A percentile compares a stretch with the other conserved stretches of the same genome.
These are phyloP conservation scores for Tachina lurida DNA, from an alignment of 2,888 invertebrate species.

Conservation along the genomic window DNA sequence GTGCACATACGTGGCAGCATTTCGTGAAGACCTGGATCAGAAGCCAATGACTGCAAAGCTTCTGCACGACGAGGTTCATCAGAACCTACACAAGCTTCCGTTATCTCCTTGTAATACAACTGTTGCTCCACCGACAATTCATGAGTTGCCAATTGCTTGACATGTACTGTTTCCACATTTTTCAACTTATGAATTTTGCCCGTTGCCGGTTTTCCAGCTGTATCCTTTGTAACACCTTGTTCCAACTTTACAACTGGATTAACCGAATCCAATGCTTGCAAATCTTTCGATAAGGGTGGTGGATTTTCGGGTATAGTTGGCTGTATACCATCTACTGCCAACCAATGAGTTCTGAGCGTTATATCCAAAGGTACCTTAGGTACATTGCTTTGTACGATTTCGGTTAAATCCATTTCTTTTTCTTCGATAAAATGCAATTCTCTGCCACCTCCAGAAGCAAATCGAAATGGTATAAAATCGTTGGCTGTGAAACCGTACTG, in stretches of 20 bases:
- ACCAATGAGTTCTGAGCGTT: slow-evolving; percentile 96
- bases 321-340: slow-evolving; percentile 97
- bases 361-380: slow-evolving; percentile 95
- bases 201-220: slow-evolving; percentile 90
- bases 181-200: slow-evolving; percentile 92
- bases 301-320: slow-evolving; percentile 99
- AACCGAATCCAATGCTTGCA: slow-evolving; percentile 92
- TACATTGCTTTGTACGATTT: slow-evolving; percentile 87
- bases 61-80: slow-evolving; percentile 95
- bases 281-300: slow-evolving; percentile 94
- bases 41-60: slow-evolving; percentile 89
- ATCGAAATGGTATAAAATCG: slow-evolving; percentile 95
- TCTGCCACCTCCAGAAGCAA: slow-evolving; percentile 97
- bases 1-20: slow-evolving; percentile 99
- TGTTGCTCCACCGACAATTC: slow-evolving; percentile 99
- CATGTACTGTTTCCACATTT: slow-evolving; percentile 96
- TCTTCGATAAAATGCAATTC: slow-evolving; percentile 98
- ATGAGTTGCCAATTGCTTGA: slow-evolving; percentile 97
- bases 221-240: slow-evolving; percentile 89
- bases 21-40: slow-evolving; percentile 98
- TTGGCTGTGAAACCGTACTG: slow-evolving; percentile 95
- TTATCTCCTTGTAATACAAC: slow-evolving; percentile 98
- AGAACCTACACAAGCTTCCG: slow-evolving; percentile 98
- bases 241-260: slow-evolving; percentile 93
- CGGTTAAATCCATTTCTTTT: slow-evolving; percentile 95